These are phyloP conservation scores for Oenanthe melanoleuca DNA, from an alignment of 2,113 vertebrate genomes.

Conservation along the genomic window DNA sequence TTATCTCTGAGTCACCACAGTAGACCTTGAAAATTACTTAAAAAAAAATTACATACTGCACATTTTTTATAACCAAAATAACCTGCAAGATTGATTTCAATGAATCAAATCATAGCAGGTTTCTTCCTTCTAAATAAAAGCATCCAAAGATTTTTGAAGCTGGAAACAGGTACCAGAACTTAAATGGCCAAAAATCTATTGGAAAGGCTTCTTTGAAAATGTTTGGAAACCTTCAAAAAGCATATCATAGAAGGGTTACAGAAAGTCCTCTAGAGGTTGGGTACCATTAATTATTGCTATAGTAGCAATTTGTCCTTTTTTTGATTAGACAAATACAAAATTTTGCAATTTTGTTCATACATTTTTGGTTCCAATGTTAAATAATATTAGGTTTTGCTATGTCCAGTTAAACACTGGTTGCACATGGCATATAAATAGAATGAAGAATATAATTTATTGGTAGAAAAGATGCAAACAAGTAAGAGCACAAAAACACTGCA, in stretches of 20 bases:
- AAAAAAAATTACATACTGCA: conserved; percentile 6
- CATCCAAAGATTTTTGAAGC: not conserved
- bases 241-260: not conserved
- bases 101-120: not conserved
- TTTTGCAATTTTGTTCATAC: not conserved
- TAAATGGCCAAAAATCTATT: not conserved
- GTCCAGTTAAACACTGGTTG: not conserved
- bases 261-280: not conserved
- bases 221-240: not conserved
- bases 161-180: not conserved
- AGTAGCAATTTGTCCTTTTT: not conserved
- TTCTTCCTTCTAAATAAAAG: not conserved
- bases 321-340: not conserved
- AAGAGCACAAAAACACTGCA: not conserved
- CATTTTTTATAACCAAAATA: conserved; percentile 1
- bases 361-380: not conserved
- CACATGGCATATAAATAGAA: not conserved
- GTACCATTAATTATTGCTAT: not conserved
- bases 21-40: not conserved
- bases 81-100: not conserved
- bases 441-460: not conserved
- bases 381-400: not conserved
- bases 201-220: not conserved
- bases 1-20: conserved; percentile 38
- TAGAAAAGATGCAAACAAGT: not conserved